Evolutionary conservation across 2,797 vertebrate genomes (phyloP).

Genomic region (Danionella dracula): DNA sequence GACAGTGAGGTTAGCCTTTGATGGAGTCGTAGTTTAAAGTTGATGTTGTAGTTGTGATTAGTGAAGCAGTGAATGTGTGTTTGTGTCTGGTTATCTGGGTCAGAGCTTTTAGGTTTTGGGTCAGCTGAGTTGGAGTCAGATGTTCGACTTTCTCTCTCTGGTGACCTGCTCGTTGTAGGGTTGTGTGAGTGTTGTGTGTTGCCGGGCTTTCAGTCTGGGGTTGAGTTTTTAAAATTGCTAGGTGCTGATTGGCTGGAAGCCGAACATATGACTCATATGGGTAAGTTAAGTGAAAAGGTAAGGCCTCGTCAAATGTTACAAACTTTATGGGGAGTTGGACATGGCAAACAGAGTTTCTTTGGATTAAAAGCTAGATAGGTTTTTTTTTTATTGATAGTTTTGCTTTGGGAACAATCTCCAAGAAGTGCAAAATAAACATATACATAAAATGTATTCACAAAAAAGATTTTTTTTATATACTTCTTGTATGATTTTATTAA

Average conservation of each 20-base stretch:
- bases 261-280: slow-evolving; percentile 13
- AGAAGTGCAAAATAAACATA: too few species aligned
- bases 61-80: slow-evolving; percentile 6
- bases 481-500: too few species aligned
- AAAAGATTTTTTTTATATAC: too few species aligned
- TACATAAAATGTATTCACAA: too few species aligned
- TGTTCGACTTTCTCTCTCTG: slow-evolving; percentile 5
- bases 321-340: too few species aligned
- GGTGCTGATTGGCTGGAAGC: background rate
- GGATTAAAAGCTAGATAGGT: too few species aligned
- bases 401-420: too few species aligned
- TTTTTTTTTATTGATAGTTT: too few species aligned
- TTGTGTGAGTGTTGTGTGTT: background rate
- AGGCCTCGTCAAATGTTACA: too few species aligned
- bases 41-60: background rate
- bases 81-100: slow-evolving; percentile 20
- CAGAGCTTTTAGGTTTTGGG: slow-evolving; percentile 10
- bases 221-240: background rate
- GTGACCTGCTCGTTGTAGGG: too few species aligned
- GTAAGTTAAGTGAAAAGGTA: background rate
- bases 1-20: background rate
- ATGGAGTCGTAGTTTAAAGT: background rate
- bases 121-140: slow-evolving; percentile 7
- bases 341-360: too few species aligned
- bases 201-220: background rate